These are phyloP conservation scores for Urocyon cinereoargenteus DNA, from an alignment of 2,797 vertebrate species.

Conservation along the genomic window DNA sequence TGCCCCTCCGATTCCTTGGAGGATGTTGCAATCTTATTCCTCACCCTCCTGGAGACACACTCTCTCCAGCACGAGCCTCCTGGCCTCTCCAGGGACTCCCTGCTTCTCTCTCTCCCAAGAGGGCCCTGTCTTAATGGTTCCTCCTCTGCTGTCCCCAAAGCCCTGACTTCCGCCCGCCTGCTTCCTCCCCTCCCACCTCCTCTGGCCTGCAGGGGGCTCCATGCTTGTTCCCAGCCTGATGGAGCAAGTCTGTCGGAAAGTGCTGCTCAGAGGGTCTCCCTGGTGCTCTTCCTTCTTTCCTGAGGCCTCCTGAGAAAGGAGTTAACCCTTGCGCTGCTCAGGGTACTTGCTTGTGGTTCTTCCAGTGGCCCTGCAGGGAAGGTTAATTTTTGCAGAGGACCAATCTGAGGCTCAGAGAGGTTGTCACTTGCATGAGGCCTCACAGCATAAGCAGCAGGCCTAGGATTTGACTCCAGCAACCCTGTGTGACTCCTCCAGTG, in stretches of 20 bases:
- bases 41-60: background rate
- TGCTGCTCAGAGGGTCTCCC: background rate
- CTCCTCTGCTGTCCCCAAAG: background rate
- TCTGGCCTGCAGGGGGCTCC: background rate
- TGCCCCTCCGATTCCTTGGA: rapidly evolving
- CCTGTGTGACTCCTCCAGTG: background rate
- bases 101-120: background rate
- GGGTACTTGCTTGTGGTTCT: background rate
- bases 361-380: background rate
- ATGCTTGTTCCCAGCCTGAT: background rate
- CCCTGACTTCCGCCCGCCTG: background rate
- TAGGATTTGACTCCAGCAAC: background rate
- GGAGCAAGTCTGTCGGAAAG: background rate
- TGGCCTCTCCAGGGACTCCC: background rate
- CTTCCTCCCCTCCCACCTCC: background rate
- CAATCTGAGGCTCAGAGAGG: background rate
- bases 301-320: background rate
- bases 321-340: background rate
- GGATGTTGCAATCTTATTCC: background rate
- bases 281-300: background rate
- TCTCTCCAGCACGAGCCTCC: background rate
- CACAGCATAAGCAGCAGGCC: background rate
- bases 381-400: background rate
- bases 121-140: background rate
- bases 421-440: background rate